Evolutionary conservation across 2,797 vertebrate genomes (phyloP).

Genomic region (Onychomys torridus): DNA sequence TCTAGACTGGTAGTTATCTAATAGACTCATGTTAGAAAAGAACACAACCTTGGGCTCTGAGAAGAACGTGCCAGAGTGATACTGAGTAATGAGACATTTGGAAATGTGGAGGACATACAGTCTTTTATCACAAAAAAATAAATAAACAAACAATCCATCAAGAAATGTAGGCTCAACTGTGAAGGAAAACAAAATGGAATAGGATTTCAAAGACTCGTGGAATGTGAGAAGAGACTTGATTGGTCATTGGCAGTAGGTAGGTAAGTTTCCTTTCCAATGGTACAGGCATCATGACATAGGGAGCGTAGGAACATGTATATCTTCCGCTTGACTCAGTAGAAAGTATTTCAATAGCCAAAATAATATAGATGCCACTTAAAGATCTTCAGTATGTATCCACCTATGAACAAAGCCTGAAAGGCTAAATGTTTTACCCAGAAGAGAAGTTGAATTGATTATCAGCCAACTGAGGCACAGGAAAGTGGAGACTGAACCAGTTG

Average conservation of each 20-base stretch:
- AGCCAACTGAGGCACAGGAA: constrained; percentile 9
- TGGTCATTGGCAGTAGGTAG: not conserved
- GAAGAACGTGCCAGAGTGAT: not conserved
- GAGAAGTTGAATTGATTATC: not conserved
- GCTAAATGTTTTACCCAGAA: constrained; percentile 42
- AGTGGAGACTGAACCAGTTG: not conserved
- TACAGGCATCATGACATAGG: not conserved
- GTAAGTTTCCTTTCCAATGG: constrained; percentile 14
- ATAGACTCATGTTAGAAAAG: not conserved
- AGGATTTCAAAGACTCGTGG: not conserved
- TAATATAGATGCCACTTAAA: not conserved
- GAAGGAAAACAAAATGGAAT: not conserved
- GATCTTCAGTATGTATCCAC: not conserved
- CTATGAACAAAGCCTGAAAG: not conserved
- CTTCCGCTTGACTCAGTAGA: not conserved
- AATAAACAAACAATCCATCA: not conserved
- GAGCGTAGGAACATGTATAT: not conserved
- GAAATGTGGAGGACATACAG: not conserved
- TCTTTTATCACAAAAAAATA: constrained; percentile 2
- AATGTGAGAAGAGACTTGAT: not conserved
- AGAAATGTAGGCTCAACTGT: constrained; percentile 19
- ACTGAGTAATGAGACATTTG: not conserved
- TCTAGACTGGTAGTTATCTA: not conserved
- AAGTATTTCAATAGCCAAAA: constrained; percentile 12
- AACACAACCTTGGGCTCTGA: not conserved